Evolutionary conservation across 1,140 invertebrate species (phyloP), one percentile per base, ranked within the genome.

Genomic region (Reticulitermes speratus): DNA sequence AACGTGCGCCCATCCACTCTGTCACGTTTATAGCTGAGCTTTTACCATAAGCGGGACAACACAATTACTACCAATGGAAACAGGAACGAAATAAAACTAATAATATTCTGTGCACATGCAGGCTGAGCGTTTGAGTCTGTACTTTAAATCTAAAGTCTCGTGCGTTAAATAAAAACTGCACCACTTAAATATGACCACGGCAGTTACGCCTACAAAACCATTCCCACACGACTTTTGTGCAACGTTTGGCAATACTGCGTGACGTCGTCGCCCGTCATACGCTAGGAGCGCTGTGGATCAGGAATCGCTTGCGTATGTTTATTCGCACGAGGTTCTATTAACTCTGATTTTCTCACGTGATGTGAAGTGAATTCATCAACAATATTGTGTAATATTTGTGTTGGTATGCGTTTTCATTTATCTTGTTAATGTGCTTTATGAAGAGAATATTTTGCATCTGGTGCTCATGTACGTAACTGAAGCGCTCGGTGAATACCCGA

Each of bases 161-260:
- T 48, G 38, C 14, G 45, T 7, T 48, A 16, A 48, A 48, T 21
- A 55, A 55, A 21, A 55, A 21, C 19, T 55, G 52, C 52, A 55
- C 19, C 14, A 55, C 52, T 12, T 21, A 55, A 21, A 21, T 5
- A 14, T 55, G 52, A 55, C 19, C 14, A 55, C 52, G 19, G 52
- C 19, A 19, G 3, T 55, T 55, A 19, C 14, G 14, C 5, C 19
- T 55, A 16, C 19, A 16, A 75, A 75, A 30, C n/a, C 14, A 75
- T 75, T 75, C n/a, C 14, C n/a, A 23, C 59, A 23, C 9, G n/a
- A 75, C n/a, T 75, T 30, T 75, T 75, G 65, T 75, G 65, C 65
- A 75, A 75, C 65, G 65, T 30, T 75, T 75, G 65, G 65, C 65
- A 75, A 75, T 75, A 6, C 65, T 75, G 65, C n/a, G n/a, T 75